Evolutionary conservation across 2,113 vertebrate species (phyloP).

Genomic region (Megaptera novaeangliae): DNA sequence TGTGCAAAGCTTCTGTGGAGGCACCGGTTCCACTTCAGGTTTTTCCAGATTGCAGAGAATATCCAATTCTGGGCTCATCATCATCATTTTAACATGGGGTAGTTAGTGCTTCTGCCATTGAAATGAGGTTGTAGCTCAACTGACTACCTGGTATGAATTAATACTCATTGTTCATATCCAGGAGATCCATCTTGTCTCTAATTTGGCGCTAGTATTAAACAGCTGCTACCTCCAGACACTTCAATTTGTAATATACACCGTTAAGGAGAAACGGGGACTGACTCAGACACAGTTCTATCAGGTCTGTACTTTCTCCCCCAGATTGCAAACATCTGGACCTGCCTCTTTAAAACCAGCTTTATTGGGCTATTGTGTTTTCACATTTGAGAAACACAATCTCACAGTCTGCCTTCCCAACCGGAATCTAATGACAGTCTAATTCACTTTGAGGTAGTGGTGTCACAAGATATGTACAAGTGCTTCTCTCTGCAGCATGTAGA

Average conservation of each 20-base stretch:
- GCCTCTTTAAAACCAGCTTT: constrained; percentile 69
- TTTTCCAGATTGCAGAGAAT: neutral
- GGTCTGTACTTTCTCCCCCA: constrained; percentile 75
- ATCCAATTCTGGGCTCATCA: neutral
- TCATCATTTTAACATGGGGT: neutral
- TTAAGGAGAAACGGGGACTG: constrained; percentile 70
- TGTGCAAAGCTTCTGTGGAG: accelerated
- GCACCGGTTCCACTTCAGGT: accelerated
- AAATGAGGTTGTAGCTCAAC: constrained; percentile 54
- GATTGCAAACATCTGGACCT: constrained; percentile 80
- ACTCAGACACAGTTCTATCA: constrained; percentile 71
- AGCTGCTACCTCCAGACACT: constrained; percentile 78
- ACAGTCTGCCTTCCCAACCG: constrained; percentile 68
- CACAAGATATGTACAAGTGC: constrained; percentile 46
- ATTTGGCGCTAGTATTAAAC: constrained; percentile 76
- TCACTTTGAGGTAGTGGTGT: constrained; percentile 69
- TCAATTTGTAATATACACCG: constrained; percentile 75
- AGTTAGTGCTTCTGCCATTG: constrained; percentile 30
- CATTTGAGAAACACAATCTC: constrained; percentile 77
- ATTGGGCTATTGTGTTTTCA: constrained; percentile 72
- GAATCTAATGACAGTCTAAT: constrained; percentile 71
- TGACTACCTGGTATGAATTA: constrained; percentile 55
- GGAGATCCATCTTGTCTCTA: constrained; percentile 69
- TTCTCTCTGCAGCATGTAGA: neutral
- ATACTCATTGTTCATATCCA: constrained; percentile 26